phyloP scores from a whole-genome alignment of 2,113 vertebrate genomes.

The Sclerurus mexicanus region DNA sequence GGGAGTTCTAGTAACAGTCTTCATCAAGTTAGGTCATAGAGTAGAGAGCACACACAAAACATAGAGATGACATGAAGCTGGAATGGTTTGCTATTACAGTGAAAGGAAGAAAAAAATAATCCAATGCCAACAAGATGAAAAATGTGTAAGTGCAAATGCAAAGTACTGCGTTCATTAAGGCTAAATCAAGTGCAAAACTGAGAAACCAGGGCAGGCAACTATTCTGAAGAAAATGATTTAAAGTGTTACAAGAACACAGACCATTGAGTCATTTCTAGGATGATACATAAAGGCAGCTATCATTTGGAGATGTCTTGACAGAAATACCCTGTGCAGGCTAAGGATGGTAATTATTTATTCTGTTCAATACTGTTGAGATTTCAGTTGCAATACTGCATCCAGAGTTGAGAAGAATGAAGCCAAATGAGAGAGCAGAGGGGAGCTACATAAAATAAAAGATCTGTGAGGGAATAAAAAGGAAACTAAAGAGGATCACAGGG shows the following conservation, averaged over 20 bases:
- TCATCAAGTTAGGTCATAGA: background rate
- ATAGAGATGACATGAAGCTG: background rate
- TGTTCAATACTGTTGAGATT: background rate
- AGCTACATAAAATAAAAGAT: background rate
- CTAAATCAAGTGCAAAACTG: background rate
- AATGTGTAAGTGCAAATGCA: background rate
- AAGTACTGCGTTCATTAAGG: background rate
- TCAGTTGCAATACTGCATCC: background rate
- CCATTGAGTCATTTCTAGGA: background rate
- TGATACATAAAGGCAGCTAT: background rate
- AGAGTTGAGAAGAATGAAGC: background rate
- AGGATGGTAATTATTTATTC: slow-evolving; percentile 6
- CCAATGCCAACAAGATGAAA: background rate
- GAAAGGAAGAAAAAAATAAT: background rate
- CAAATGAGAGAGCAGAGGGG: background rate
- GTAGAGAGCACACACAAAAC: background rate
- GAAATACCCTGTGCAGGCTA: background rate
- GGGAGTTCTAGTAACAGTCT: background rate
- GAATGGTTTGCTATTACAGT: background rate
- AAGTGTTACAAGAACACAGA: background rate
- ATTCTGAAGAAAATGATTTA: background rate
- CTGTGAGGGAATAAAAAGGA: background rate
- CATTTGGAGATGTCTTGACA: background rate
- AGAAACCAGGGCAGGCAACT: background rate
- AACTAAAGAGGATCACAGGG: background rate